These are phyloP conservation scores for Falco punctatus DNA, from an alignment of 2,113 vertebrate genomes.

Conservation along the genomic window DNA sequence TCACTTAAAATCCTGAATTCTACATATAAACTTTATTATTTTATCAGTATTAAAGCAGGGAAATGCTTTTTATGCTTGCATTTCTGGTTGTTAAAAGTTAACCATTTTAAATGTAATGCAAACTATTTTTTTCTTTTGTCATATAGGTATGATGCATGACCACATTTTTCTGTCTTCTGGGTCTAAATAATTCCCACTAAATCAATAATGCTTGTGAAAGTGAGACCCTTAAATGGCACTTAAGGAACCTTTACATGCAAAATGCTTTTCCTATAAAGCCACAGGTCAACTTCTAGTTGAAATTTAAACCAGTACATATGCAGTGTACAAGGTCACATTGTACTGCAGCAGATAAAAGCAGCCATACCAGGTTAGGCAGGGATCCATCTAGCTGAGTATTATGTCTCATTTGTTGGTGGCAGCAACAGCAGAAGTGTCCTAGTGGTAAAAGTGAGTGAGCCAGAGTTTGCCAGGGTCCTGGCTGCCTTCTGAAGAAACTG, in stretches of 20 bases:
- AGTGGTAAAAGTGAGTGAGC: not conserved
- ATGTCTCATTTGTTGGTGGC: not conserved
- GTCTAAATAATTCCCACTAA: not conserved
- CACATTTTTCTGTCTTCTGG: not conserved
- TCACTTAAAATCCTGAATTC: not conserved
- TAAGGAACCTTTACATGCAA: not conserved
- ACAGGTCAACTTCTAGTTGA: not conserved
- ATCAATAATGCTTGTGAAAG: not conserved
- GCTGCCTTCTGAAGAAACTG: not conserved
- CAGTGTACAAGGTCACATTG: not conserved
- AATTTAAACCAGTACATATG: not conserved
- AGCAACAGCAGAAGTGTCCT: not conserved
- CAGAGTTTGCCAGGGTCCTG: not conserved
- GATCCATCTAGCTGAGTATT: not conserved
- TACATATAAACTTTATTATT: not conserved
- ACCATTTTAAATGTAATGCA: not conserved
- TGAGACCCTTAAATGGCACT: not conserved
- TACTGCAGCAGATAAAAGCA: not conserved
- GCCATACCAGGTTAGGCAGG: not conserved
- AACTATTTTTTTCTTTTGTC: not conserved
- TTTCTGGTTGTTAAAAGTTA: not conserved
- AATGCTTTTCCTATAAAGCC: not conserved
- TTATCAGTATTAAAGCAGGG: not conserved
- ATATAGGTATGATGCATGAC: not conserved
- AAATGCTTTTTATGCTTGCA: not conserved